Base-by-base conservation (phyloP, 2,797 vertebrate genomes). In the Pseudochromis fuscus region DNA sequence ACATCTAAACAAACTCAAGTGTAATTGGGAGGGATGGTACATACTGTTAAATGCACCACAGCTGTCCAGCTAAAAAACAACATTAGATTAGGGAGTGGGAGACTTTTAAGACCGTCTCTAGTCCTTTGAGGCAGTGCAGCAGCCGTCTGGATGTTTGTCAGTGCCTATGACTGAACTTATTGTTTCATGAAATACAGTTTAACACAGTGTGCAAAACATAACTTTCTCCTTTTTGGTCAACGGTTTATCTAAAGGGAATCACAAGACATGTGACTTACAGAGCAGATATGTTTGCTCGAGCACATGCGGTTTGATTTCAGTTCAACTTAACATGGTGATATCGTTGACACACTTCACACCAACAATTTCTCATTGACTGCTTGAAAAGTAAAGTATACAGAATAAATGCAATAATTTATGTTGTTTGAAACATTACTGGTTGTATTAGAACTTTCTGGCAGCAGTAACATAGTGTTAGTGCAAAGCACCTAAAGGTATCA, bases 401-500 rank as follows among this genome's bases (percentile, higher is more conserved):
- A n/a, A 28, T 35, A 19, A 19, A 49, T 40, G 61, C n/a, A 24
- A 63, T 7, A 15, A 15, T 37, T 25, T 5, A 33, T 23, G 12
- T 8, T 23, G 16, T 28, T 28, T 40, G 0, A 60, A 53, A 53
- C 21, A 58, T 3, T 45, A 40, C 46, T 18, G 3, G 10, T 8
- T 64, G 2, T 53, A 28, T 57, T 48, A 27, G 15, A 57, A 66
- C 4, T 65, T 42, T 18, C 30, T 66, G 18, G 18, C 19, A 69
- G 35, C 25, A 10, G 57, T 18, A 42, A 35, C 5, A 37, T 7
- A 23, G 15, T 8, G 19, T 42, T 24, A 60, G n/a, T 45, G 58
- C 37, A 71, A 9, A 63, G 33, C n/a, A 61, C 24, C 61, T 44
- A 21, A n/a, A 76, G 15, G 46, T 35, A 28, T 25, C n/a, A 19